Conservation (phyloP, 2,888 invertebrate species). For the Bursaphelenchus okinawaensis region DNA sequence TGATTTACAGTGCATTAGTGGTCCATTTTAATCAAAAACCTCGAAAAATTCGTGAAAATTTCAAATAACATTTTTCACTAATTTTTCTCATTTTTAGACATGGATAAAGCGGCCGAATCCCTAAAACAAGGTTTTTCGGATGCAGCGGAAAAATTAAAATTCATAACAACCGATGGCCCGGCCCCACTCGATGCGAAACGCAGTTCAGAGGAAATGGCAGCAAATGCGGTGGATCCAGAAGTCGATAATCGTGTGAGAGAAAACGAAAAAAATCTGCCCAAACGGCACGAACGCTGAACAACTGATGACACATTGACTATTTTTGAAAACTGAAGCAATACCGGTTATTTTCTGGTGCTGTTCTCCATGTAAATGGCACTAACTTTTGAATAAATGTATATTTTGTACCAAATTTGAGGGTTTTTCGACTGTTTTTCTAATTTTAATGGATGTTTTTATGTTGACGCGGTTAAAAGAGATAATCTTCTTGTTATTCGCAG, state of each 20-base stretch:
- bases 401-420: not conserved
- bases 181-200: not conserved
- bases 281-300: no score
- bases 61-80: not conserved
- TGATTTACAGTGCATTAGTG: no score
- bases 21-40: no score
- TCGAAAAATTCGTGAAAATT: not conserved
- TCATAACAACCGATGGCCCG: not conserved
- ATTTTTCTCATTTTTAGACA: not conserved
- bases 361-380: no score
- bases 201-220: not conserved
- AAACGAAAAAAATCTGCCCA: not conserved
- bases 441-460: not conserved
- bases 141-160: not conserved
- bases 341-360: no score
- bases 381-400: no score
- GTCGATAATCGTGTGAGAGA: not conserved
- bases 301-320: no score
- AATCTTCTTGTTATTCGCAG: not conserved
- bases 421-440: not conserved
- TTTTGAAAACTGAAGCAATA: no score
- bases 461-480: not conserved
- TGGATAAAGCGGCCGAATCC: not conserved
- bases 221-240: not conserved
- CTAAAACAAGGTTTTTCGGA: not conserved